Percentiles rank a stretch among this genome's conserved stretches.
phyloP scores from a whole-genome alignment of 2,113 vertebrate species.

The Bombycilla garrulus region DNA sequence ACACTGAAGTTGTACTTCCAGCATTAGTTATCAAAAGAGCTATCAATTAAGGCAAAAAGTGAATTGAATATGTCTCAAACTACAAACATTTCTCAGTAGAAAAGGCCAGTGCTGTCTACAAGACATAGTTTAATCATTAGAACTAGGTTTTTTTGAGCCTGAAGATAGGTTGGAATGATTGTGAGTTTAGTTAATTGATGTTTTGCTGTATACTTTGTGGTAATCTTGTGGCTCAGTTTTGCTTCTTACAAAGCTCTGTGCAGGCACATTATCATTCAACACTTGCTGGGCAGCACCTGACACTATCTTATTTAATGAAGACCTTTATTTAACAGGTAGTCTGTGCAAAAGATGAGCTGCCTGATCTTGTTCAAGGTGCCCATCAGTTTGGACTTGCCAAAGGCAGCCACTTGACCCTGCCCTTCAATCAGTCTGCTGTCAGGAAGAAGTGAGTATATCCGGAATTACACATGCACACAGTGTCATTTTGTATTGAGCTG shows the following conservation, averaged over 20 bases:
- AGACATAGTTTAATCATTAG: not conserved
- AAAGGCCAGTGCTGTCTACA: not conserved
- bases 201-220: not conserved
- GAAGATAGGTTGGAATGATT: not conserved
- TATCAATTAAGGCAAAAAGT: not conserved
- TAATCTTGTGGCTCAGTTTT: not conserved
- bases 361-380: slow-evolving; percentile 66
- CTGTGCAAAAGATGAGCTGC: slow-evolving; percentile 70
- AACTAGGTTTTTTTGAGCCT: not conserved
- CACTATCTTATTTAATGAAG: not conserved
- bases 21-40: not conserved
- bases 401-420: slow-evolving; percentile 86
- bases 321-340: slow-evolving; percentile 59
- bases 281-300: not conserved
- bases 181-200: not conserved
- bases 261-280: not conserved
- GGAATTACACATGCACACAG: not conserved
- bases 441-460: slow-evolving; percentile 80
- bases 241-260: not conserved
- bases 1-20: not conserved
- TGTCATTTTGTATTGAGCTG: not conserved
- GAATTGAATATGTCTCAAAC: not conserved
- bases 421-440: slow-evolving; percentile 78
- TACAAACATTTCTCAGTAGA: not conserved
- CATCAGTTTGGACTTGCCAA: slow-evolving; percentile 84